Conservation (phyloP, 2,888 invertebrate genomes). For the Tetheella fluctuosa region DNA sequence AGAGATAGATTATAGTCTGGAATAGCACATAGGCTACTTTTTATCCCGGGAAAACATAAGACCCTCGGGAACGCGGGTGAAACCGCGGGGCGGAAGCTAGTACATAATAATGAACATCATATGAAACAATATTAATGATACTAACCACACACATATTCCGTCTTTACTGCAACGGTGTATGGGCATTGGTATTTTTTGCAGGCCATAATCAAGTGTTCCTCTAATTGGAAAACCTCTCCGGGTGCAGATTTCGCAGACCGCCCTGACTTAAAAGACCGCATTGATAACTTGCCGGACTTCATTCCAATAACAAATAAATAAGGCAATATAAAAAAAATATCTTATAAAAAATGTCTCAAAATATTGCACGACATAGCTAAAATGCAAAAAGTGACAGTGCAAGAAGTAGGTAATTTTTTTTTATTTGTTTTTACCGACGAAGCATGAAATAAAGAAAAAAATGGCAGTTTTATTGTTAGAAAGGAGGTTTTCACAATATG, state of each 20-base stretch:
- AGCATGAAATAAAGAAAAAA: too few species aligned
- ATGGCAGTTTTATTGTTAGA: too few species aligned
- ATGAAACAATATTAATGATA: not conserved
- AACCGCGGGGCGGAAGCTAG: too few species aligned
- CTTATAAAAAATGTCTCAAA: not conserved
- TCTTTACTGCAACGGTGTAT: slow-evolving; percentile 37
- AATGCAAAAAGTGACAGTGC: not conserved
- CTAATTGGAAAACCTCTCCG: slow-evolving; percentile 32
- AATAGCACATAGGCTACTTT: too few species aligned
- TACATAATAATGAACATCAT: too few species aligned
- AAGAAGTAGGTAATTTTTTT: too few species aligned
- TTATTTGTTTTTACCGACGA: too few species aligned
- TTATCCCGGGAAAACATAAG: too few species aligned
- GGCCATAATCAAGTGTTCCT: slow-evolving; percentile 31
- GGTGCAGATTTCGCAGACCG: slow-evolving; percentile 13
- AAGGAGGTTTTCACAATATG: too few species aligned
- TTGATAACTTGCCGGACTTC: slow-evolving; percentile 22
- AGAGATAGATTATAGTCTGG: too few species aligned
- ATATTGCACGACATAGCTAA: not conserved
- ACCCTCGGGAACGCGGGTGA: too few species aligned
- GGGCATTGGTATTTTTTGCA: slow-evolving; percentile 43
- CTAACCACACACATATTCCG: slow-evolving; percentile 33
- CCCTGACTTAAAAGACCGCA: slow-evolving; percentile 26
- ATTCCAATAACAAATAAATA: slow-evolving; percentile 12
- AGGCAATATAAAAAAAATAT: slow-evolving; percentile 9